Percentiles rank a stretch among this genome's conserved stretches.
These are phyloP conservation scores for Orthonychiurus folsomi DNA, from an alignment of 2,888 invertebrate genomes.

Conservation along the genomic window DNA sequence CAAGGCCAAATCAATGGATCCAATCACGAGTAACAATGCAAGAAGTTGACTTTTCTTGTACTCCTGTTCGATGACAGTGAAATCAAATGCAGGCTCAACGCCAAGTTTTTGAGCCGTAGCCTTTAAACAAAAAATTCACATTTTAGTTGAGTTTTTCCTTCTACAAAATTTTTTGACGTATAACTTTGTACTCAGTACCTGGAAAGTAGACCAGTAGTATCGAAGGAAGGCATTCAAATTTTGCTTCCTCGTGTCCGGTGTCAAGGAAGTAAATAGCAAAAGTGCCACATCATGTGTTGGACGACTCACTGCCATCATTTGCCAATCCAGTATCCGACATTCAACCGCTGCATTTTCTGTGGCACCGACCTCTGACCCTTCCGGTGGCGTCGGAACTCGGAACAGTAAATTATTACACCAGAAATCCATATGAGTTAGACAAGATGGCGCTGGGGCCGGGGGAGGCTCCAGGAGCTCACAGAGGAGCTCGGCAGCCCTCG, in stretches of 20 bases:
- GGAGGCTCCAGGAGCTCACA: slow-evolving; percentile 37
- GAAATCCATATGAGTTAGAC: slow-evolving; percentile 41
- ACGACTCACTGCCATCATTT: slow-evolving; percentile 39
- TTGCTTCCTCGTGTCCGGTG: slow-evolving; percentile 33
- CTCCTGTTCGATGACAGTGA: slow-evolving; percentile 22
- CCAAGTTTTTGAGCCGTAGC: slow-evolving; percentile 21
- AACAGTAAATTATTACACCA: slow-evolving; percentile 42
- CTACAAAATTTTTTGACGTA: not conserved
- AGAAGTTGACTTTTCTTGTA: slow-evolving; percentile 33
- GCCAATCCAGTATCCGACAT: slow-evolving; percentile 41
- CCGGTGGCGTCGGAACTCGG: slow-evolving; percentile 31
- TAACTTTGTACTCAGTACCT: too few species aligned
- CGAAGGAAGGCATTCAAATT: slow-evolving; percentile 30
- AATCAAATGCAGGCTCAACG: slow-evolving; percentile 29
- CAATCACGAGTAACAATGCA: slow-evolving; percentile 31
- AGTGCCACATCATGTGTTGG: slow-evolving; percentile 41
- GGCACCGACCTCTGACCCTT: slow-evolving; percentile 17
- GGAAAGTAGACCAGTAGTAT: slow-evolving; percentile 37
- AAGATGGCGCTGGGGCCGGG: slow-evolving; percentile 22
- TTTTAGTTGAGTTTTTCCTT: too few species aligned
- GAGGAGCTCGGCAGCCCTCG: slow-evolving; percentile 35
- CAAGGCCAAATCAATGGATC: slow-evolving; percentile 31
- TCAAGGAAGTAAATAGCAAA: slow-evolving; percentile 38
- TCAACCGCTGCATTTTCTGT: slow-evolving; percentile 16
- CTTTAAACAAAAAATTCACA: slow-evolving; percentile 11